phyloP scores from a whole-genome alignment of 2,113 vertebrate genomes.

The Hydrochoerus hydrochaeris region DNA sequence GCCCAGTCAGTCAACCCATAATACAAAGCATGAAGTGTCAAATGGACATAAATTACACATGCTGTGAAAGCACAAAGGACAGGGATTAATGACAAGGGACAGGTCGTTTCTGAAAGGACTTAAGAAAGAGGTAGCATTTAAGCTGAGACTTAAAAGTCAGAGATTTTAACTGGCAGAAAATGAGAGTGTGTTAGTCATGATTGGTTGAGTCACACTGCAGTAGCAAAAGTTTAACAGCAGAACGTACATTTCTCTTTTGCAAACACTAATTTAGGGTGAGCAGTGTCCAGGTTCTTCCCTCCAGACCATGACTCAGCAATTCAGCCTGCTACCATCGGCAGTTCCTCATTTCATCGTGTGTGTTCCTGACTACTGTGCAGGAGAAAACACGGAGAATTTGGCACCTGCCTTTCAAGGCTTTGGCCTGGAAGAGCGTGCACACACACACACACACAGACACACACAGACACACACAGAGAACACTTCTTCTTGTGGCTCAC shows the following conservation, averaged over 20 bases:
- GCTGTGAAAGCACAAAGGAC: neutral
- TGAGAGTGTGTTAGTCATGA: neutral
- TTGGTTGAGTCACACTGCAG: neutral
- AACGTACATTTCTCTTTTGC: neutral
- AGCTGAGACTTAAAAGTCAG: constrained; percentile 3
- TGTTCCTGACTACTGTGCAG: neutral
- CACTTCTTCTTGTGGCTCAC: neutral
- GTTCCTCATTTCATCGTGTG: neutral
- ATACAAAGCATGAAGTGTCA: neutral
- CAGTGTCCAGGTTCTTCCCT: neutral
- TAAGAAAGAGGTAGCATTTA: neutral
- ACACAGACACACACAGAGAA: no score
- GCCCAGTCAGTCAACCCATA: neutral
- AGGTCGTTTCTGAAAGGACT: neutral
- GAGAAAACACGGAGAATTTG: neutral
- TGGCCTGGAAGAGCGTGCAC: neutral
- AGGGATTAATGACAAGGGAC: neutral
- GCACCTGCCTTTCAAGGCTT: neutral
- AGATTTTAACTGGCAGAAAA: constrained; percentile 36
- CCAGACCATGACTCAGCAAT: neutral
- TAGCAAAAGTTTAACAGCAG: neutral
- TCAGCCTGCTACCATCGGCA: neutral
- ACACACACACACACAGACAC: neutral
- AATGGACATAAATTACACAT: neutral
- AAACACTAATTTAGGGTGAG: neutral